These are phyloP conservation scores for Atethmia centrago DNA, from an alignment of 2,888 invertebrate species.

Conservation along the genomic window DNA sequence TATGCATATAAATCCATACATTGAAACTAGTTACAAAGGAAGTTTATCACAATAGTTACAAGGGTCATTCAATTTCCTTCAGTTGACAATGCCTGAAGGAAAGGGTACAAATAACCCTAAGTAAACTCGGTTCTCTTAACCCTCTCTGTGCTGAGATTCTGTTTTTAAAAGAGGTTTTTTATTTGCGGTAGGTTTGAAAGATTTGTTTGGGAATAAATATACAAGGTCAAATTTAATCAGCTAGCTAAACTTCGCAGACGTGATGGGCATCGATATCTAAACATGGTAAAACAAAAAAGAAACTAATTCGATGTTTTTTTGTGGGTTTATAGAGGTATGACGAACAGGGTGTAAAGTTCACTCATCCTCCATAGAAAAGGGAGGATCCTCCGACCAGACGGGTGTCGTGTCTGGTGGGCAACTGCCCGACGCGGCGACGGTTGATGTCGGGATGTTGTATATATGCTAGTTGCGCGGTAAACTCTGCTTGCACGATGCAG, in stretches of 20 bases:
- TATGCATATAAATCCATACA: constrained; percentile 69
- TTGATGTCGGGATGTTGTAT: no score
- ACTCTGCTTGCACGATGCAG: no score
- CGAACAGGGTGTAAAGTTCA: no score
- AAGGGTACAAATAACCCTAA: constrained; percentile 68
- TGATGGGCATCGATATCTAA: not conserved
- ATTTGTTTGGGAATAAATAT: constrained; percentile 1
- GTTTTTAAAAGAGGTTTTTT: constrained; percentile 31
- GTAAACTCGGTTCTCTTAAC: constrained; percentile 59
- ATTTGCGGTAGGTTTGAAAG: constrained; percentile 2
- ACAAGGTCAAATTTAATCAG: not conserved
- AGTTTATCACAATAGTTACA: constrained; percentile 70
- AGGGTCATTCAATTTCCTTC: constrained; percentile 71
- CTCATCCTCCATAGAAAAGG: no score
- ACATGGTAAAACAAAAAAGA: not conserved
- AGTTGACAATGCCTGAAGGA: constrained; percentile 65
- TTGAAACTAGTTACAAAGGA: constrained; percentile 65
- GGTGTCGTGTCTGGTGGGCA: no score
- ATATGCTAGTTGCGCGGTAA: no score
- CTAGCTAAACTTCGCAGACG: not conserved
- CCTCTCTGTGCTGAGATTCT: constrained; percentile 44
- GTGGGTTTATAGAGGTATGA: no score
- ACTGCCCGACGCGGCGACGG: no score
- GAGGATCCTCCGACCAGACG: no score
- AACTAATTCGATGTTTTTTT: not conserved